phyloP scores from a whole-genome alignment of 1,140 invertebrate species.

The Cydia splendana region DNA sequence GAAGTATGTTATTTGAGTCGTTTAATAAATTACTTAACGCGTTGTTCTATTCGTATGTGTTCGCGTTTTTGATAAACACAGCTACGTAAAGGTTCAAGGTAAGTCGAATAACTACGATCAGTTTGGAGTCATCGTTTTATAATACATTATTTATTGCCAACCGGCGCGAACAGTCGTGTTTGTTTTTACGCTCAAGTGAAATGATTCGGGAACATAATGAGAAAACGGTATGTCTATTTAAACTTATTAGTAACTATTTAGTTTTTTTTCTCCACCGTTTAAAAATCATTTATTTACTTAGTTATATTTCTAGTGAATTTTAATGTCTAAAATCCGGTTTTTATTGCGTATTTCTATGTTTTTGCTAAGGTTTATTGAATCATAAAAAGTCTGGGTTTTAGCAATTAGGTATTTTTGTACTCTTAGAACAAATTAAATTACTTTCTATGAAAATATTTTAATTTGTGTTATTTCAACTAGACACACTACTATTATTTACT shows the following conservation, averaged over 20 bases:
- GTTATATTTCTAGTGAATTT: not conserved
- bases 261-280: too few species aligned
- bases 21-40: not conserved
- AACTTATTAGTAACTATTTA: too few species aligned
- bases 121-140: conserved; percentile 21
- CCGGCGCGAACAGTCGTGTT: conserved; percentile 27
- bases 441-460: too few species aligned
- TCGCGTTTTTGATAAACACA: not conserved
- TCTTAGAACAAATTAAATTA: too few species aligned
- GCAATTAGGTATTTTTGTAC: not conserved
- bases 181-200: conserved; percentile 12
- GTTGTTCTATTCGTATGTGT: not conserved
- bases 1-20: conserved; percentile 33
- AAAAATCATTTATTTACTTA: too few species aligned
- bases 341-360: not conserved
- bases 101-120: not conserved
- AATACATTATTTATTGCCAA: conserved; percentile 23
- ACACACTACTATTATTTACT: too few species aligned
- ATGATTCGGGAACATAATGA: conserved; percentile 42
- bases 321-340: not conserved
- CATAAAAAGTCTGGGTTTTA: not conserved
- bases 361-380: not conserved
- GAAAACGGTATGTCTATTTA: conserved; percentile 39
- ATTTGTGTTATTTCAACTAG: too few species aligned
- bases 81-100: conserved; percentile 14